Evolutionary conservation across 2,888 invertebrate genomes (phyloP), one percentile per base, ranked within the genome.

Genomic region (Eristalis tenax): DNA sequence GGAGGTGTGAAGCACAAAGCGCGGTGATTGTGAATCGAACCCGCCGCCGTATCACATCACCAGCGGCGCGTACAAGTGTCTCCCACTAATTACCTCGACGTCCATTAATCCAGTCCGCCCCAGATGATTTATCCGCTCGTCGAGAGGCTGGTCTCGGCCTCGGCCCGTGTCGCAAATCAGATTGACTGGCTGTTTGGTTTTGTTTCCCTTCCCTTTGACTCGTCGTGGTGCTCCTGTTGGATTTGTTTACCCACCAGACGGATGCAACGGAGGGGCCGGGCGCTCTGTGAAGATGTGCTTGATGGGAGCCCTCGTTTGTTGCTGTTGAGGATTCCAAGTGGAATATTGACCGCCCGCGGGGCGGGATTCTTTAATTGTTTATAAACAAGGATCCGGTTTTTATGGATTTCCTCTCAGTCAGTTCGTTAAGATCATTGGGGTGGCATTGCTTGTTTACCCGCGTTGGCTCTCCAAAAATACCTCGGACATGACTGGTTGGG

Each of bases 81-180:
- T 59, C 65, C 40, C 73, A 66, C 65, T 77, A 50, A 69, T 69
- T 38, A 66, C 61, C 66, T 32, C 71, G 23, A 68, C 50, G 70
- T 66, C 63, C 65, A 84, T 76, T 84, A 84, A 76, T 80, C 61
- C 70, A 64, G 56, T 22, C 35, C 63, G 28, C 3, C 35, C 28
- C 71, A 65, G 76, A 84, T 81, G 71, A 76, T 84, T 81, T 63
- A 81, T 84, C 71, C 57, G 56, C 66, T 68, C 26, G 74, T 57
- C 56, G 65, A 57, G 56, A 26, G 40, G 61, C 32, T 43, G 63
- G 22, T 75, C 22, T 59, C 22, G 23, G 4, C 35, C 23, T 63
- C n/a, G 4, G 43, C n/a, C n/a, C 5, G n/a, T 6, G 73, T 65
- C 74, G 64, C 79, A 70, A 80, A 83, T 75, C 70, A 66, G 76